A percentile compares a stretch with the other conserved stretches of the same genome.
phyloP scores from a whole-genome alignment of 2,113 vertebrate genomes.

The Hirundichthys speculiger region DNA sequence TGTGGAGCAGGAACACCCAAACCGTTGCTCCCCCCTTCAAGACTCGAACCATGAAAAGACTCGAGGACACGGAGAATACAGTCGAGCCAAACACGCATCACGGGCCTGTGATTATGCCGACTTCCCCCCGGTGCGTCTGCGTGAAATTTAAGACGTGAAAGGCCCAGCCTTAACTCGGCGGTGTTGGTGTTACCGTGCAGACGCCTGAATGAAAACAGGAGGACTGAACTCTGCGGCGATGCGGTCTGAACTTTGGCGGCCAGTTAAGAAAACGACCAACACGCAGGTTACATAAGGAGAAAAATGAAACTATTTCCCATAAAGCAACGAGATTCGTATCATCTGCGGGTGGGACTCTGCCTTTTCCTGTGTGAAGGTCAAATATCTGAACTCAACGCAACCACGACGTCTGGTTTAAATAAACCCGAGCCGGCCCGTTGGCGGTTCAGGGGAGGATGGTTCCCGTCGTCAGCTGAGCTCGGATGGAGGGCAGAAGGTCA shows the following conservation, averaged over 20 bases:
- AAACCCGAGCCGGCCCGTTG: slow-evolving; percentile 13
- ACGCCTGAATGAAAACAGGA: slow-evolving; percentile 9
- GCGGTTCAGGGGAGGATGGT: slow-evolving; percentile 1
- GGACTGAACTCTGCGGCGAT: slow-evolving; percentile 5
- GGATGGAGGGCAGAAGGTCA: slow-evolving; percentile 11
- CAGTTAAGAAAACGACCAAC: not conserved
- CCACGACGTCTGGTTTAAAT: slow-evolving; percentile 50
- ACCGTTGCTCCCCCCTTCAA: slow-evolving; percentile 2
- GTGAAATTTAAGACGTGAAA: slow-evolving; percentile 25
- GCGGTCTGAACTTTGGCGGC: slow-evolving; percentile 7
- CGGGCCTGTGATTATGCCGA: slow-evolving; percentile 28
- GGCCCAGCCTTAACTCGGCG: not conserved
- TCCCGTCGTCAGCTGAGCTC: not conserved
- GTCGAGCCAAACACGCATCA: slow-evolving; percentile 17
- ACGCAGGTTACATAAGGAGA: not conserved
- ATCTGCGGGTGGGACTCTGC: not conserved
- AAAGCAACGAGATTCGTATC: slow-evolving; percentile 8
- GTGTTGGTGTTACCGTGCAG: slow-evolving; percentile 18
- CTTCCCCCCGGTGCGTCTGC: slow-evolving; percentile 13
- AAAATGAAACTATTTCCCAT: not conserved
- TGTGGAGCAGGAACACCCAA: slow-evolving; percentile 19
- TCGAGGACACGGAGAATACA: slow-evolving; percentile 12
- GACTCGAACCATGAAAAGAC: slow-evolving; percentile 6
- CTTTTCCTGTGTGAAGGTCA: slow-evolving; percentile 31
- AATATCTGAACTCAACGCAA: slow-evolving; percentile 55